Evolutionary conservation across 2,113 vertebrate species (phyloP).

Genomic region (Periophthalmodon schlosseri): DNA sequence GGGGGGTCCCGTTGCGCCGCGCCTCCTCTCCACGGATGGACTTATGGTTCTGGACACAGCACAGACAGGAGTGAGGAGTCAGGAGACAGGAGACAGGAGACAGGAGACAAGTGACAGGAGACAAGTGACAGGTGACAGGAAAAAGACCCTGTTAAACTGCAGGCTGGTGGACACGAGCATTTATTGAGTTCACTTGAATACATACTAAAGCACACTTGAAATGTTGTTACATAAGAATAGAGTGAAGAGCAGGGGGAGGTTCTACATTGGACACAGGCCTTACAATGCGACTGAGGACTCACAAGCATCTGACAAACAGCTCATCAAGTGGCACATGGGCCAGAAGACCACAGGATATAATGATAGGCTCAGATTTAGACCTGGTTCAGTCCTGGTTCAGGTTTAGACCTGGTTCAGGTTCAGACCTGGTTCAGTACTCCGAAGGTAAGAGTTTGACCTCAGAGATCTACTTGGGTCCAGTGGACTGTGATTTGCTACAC

Average conservation of each 20-base stretch:
- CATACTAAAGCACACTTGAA: background rate
- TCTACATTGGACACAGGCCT: background rate
- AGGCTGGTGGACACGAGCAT: background rate
- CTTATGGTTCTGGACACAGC: constrained; percentile 46
- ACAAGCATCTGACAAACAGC: too few species aligned
- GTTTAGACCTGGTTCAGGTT: too few species aligned
- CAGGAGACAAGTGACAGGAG: background rate
- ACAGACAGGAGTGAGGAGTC: constrained; percentile 9
- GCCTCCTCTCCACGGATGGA: background rate
- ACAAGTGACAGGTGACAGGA: background rate
- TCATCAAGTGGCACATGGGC: too few species aligned
- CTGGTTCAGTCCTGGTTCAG: too few species aligned
- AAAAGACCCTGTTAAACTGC: background rate
- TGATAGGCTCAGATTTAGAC: too few species aligned
- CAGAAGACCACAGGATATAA: too few species aligned
- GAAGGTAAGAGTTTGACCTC: too few species aligned
- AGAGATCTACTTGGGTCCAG: too few species aligned
- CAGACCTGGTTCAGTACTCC: too few species aligned
- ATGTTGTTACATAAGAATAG: background rate
- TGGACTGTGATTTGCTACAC: too few species aligned
- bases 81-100: constrained; percentile 6
- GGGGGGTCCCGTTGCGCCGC: constrained; percentile 41
- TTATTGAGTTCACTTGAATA: background rate
- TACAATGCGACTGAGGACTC: too few species aligned
- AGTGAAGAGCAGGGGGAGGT: background rate